These are phyloP conservation scores for Rhinogobio ventralis DNA, from an alignment of 2,797 vertebrate species.

Conservation along the genomic window DNA sequence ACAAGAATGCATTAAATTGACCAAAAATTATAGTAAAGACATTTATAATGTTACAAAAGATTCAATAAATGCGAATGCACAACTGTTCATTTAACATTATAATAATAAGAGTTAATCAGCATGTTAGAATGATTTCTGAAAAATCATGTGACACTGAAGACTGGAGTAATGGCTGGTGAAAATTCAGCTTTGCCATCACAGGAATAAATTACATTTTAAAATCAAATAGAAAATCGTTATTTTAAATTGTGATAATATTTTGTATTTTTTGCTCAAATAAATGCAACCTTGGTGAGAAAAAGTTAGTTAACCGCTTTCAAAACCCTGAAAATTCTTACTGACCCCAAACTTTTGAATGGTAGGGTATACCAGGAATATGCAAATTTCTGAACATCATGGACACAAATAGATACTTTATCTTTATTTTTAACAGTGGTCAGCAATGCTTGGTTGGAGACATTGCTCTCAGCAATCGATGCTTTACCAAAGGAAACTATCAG, in stretches of 20 bases:
- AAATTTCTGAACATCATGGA: constrained; percentile 5
- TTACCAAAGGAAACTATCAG: constrained; percentile 92
- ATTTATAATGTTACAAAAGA: not conserved
- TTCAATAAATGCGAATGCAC: not conserved
- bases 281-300: not conserved
- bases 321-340: not conserved
- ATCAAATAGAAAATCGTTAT: not conserved
- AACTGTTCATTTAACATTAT: not conserved
- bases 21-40: not conserved
- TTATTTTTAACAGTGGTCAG: constrained; percentile 83
- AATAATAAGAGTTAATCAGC: not conserved
- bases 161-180: too few relatives aligned
- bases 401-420: constrained; percentile 22
- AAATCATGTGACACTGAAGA: not conserved
- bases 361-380: not conserved
- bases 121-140: not conserved
- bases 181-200: too few relatives aligned
- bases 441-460: constrained; percentile 93
- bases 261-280: not conserved
- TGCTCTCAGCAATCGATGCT: constrained; percentile 88
- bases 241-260: not conserved
- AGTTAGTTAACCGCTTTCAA: not conserved
- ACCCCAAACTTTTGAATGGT: not conserved
- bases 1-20: not conserved
- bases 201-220: not conserved